Percentiles rank a stretch among this genome's conserved stretches.
Evolutionary conservation across 2,113 vertebrate species (phyloP).

Genomic region (Macheiramphus alcinus): DNA sequence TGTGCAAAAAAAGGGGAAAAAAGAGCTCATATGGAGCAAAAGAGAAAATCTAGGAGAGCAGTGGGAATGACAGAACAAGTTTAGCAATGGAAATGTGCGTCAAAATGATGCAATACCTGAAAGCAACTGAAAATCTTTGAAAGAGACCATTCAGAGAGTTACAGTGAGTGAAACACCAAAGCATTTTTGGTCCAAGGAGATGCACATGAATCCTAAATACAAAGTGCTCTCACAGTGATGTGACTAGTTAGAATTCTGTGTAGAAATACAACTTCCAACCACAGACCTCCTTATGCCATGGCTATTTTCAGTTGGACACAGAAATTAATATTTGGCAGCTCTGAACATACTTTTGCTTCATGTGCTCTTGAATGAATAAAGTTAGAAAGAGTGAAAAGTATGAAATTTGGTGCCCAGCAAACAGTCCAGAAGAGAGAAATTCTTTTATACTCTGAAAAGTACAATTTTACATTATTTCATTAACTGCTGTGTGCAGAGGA

Average conservation of each 20-base stretch:
- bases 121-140: neutral
- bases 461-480: neutral
- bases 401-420: neutral
- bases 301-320: neutral
- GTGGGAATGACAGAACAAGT: neutral
- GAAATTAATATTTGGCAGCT: neutral
- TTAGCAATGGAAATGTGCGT: neutral
- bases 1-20: neutral
- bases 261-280: neutral
- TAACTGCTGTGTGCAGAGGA: neutral
- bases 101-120: neutral
- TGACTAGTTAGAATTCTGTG: neutral
- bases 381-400: neutral
- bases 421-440: neutral
- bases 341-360: neutral
- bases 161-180: neutral
- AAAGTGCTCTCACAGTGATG: neutral
- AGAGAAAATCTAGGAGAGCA: neutral
- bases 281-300: neutral
- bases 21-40: neutral
- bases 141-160: neutral
- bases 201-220: neutral
- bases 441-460: neutral
- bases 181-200: neutral
- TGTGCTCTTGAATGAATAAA: neutral